Evolutionary conservation across 2,113 vertebrate genomes (phyloP).

Genomic region (Sceloporus tristichus): DNA sequence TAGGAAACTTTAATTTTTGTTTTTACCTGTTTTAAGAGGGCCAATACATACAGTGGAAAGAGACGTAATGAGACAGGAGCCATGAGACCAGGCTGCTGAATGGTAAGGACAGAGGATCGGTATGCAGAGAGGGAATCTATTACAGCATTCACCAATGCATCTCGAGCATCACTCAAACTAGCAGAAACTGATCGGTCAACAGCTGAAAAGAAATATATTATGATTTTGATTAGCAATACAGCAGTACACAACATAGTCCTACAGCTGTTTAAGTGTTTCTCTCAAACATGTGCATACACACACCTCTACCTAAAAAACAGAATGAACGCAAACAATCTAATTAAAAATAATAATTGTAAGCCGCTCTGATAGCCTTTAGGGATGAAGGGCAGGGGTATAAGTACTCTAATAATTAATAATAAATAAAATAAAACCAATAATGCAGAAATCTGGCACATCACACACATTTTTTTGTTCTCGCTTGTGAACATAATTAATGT

Average conservation of each 20-base stretch:
- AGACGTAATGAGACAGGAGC: constrained; percentile 88
- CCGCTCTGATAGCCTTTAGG: no score
- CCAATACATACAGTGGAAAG: constrained; percentile 91
- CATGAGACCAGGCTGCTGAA: constrained; percentile 92
- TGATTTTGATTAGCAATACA: background rate
- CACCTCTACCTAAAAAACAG: background rate
- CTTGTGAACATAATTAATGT: background rate
- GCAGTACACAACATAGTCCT: background rate
- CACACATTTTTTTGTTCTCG: background rate
- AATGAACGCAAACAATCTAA: background rate
- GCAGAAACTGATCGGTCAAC: constrained; percentile 92
- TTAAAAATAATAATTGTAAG: no score
- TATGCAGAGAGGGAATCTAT: constrained; percentile 91
- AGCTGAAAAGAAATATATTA: constrained; percentile 71
- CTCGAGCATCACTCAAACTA: constrained; percentile 92
- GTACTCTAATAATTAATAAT: no score
- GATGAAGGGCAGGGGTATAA: no score
- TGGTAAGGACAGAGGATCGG: constrained; percentile 85
- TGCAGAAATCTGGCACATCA: background rate
- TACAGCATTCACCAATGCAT: constrained; percentile 92
- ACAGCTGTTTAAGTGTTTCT: background rate
- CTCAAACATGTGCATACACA: background rate
- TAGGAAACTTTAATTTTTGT: background rate
- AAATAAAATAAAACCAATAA: background rate
- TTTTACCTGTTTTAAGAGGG: constrained; percentile 93